A percentile compares a stretch with the other conserved stretches of the same genome.
Conservation (phyloP, 1,140 invertebrate species). For the Pseudomyrmex flavicornis region DNA sequence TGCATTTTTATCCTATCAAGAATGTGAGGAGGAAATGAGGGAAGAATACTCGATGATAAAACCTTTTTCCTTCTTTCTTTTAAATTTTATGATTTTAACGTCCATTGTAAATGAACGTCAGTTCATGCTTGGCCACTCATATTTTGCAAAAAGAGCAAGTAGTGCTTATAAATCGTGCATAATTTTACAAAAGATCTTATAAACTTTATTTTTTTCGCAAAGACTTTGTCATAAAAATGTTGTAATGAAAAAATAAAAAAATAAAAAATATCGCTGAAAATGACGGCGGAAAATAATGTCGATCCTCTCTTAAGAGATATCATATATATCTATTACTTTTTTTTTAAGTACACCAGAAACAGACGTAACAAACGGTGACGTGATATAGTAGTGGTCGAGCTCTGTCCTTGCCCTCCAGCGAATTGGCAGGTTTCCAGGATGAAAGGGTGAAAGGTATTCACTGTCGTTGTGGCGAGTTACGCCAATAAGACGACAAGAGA, state of each 20-base stretch:
- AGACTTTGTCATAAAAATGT: no score
- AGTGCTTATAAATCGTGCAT: no score
- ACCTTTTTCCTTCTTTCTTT: no score
- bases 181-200: no score
- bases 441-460: constrained; percentile 52
- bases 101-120: no score
- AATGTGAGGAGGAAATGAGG: neutral
- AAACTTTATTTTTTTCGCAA: no score
- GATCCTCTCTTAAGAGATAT: neutral
- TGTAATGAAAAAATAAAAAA: neutral
- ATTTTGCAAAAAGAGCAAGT: no score
- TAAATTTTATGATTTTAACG: no score
- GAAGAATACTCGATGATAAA: neutral
- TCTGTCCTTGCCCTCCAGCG: constrained; percentile 70
- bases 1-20: neutral
- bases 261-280: neutral
- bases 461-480: constrained; percentile 26
- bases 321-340: no score
- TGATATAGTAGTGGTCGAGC: constrained; percentile 34
- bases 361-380: constrained; percentile 9
- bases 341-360: neutral
- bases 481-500: constrained; percentile 61
- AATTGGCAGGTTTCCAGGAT: constrained; percentile 71
- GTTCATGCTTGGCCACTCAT: no score
- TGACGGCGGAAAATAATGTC: neutral